phyloP scores from a whole-genome alignment of 2,888 invertebrate species.

The Reticulitermes lucifugus region DNA sequence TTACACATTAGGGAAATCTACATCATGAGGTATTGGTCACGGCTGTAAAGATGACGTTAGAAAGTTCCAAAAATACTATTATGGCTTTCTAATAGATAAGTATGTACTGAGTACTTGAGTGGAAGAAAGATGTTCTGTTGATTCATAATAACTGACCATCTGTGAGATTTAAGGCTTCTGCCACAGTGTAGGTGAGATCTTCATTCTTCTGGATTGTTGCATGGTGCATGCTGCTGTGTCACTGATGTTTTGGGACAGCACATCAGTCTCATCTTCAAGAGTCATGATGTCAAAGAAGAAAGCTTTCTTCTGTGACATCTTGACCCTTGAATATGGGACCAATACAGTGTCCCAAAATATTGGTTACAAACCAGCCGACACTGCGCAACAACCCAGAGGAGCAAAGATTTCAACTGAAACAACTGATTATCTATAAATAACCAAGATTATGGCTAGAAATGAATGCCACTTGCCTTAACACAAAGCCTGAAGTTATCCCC shows the following conservation, averaged over 20 bases:
- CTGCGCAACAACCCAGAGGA: no score
- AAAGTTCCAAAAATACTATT: neutral
- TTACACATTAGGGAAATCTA: slow-evolving; percentile 15
- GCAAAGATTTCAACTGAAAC: neutral
- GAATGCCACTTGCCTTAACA: neutral
- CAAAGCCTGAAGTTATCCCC: neutral
- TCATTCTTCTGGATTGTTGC: no score
- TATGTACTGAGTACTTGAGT: neutral
- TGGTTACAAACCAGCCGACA: no score
- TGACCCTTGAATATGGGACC: no score
- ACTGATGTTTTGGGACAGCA: no score
- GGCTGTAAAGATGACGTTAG: neutral
- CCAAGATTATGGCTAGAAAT: neutral
- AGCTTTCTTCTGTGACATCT: no score
- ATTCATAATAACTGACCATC: neutral
- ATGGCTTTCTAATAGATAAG: neutral
- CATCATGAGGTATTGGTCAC: slow-evolving; percentile 19
- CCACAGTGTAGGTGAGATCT: no score
- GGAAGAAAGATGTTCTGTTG: neutral
- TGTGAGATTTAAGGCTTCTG: neutral
- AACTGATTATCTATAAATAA: neutral
- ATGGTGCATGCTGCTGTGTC: no score
- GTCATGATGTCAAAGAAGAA: no score
- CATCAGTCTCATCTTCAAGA: no score
- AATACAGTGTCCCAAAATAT: no score